Percentiles rank a stretch among this genome's conserved stretches.
phyloP scores from a whole-genome alignment of 1,140 invertebrate genomes.

The Pseudobourletiella spinata region DNA sequence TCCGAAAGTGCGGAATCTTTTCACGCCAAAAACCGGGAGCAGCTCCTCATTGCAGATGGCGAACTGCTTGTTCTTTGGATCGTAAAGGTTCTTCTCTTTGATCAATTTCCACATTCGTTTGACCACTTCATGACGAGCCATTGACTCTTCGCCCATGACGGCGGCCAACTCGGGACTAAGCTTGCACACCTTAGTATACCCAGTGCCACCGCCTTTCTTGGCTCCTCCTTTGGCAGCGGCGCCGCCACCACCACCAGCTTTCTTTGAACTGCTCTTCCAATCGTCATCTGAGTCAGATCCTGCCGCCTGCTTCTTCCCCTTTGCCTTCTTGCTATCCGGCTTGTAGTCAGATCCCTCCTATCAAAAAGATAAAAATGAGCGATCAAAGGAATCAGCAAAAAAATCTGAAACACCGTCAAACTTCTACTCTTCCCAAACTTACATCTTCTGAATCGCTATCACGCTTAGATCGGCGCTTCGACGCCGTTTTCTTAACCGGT shows the following conservation, averaged over 20 bases:
- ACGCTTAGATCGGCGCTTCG: constrained; percentile 3
- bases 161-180: constrained; percentile 77
- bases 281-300: constrained; percentile 63
- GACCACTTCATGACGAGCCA: constrained; percentile 86
- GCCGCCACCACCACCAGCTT: constrained; percentile 2
- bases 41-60: constrained; percentile 87
- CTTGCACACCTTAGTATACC: constrained; percentile 69
- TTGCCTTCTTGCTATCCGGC: constrained; percentile 46
- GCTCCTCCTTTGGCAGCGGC: constrained; percentile 23
- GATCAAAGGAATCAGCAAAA: no score
- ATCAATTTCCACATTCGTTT: constrained; percentile 81
- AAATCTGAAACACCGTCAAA: no score
- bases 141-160: constrained; percentile 70
- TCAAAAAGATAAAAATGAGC: no score
- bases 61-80: constrained; percentile 76
- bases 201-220: constrained; percentile 48
- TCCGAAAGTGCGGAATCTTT: constrained; percentile 81
- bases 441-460: constrained; percentile 45
- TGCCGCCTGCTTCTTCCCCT: constrained; percentile 31
- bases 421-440: no score
- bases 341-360: constrained; percentile 54
- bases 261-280: constrained; percentile 50
- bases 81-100: constrained; percentile 80
- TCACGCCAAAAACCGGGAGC: constrained; percentile 77
- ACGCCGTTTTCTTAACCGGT: constrained; percentile 8